Percentiles rank a stretch among this genome's conserved stretches.
phyloP scores from a whole-genome alignment of 2,797 vertebrate species.

The Gymnodraco acuticeps region DNA sequence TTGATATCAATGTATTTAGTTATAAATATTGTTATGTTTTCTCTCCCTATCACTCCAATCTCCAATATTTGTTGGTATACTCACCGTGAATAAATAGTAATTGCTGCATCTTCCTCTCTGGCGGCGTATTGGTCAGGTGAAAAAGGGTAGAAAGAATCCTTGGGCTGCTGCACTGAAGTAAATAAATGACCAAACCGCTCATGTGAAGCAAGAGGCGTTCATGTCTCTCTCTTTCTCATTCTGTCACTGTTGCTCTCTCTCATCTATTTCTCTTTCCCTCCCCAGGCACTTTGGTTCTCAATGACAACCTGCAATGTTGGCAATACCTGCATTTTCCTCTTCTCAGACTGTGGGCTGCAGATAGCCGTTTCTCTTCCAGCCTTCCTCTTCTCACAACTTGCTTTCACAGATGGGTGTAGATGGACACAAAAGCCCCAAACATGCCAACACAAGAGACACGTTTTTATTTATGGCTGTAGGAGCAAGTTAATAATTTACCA shows the following conservation, averaged over 20 bases:
- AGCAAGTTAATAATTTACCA: conserved; percentile 46
- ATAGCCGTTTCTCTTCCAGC: conserved; percentile 13
- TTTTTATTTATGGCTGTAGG: conserved; percentile 43
- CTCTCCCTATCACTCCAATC: too few species aligned
- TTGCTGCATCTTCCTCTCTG: conserved; percentile 52
- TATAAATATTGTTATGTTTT: too few species aligned
- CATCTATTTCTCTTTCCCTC: conserved; percentile 21
- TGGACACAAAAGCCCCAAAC: conserved; percentile 38
- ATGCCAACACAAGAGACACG: conserved; percentile 33
- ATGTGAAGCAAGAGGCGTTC: conserved; percentile 21
- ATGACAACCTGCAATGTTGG: conserved; percentile 32
- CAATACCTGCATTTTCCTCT: conserved; percentile 24
- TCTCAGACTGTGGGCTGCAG: conserved; percentile 26
- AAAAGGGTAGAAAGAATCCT: conserved; percentile 3
- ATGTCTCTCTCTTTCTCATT: background rate
- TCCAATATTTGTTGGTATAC: conserved; percentile 28
- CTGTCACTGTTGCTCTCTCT: conserved; percentile 9
- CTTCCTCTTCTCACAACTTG: conserved; percentile 10
- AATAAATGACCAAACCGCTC: conserved; percentile 19
- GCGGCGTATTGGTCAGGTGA: conserved; percentile 39
- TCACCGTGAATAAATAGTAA: conserved; percentile 47
- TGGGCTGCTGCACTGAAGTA: conserved; percentile 22
- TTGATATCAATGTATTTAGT: too few species aligned
- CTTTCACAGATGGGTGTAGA: conserved; percentile 49
- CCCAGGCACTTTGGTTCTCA: background rate